Conservation (phyloP, 1,140 invertebrate species). For the Neodiprion fabricii region DNA sequence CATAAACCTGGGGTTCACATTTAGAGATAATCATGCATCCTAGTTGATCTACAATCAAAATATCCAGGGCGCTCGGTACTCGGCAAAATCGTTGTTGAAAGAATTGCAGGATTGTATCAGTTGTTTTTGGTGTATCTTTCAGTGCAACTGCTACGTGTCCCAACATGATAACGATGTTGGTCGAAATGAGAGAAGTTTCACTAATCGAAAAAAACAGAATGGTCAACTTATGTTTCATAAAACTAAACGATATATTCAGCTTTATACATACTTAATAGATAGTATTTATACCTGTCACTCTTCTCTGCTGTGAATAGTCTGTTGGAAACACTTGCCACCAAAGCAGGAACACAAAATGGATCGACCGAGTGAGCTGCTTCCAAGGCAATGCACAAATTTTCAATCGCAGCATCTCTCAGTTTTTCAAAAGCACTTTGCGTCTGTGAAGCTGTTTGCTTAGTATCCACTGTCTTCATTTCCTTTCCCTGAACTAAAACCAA, state of each 20-base stretch:
- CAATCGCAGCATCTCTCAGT: constrained; percentile 90
- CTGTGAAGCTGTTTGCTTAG: constrained; percentile 48
- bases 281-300: constrained; percentile 69
- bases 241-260: neutral
- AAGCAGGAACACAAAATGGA: constrained; percentile 89
- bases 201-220: constrained; percentile 59
- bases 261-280: constrained; percentile 4
- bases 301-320: constrained; percentile 90
- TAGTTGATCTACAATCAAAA: constrained; percentile 94
- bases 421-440: constrained; percentile 81
- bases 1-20: constrained; percentile 84
- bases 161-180: constrained; percentile 96
- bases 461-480: constrained; percentile 50
- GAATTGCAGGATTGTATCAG: constrained; percentile 95
- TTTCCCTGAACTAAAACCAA: constrained; percentile 65
- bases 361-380: constrained; percentile 88
- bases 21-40: constrained; percentile 96
- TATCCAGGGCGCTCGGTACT: constrained; percentile 86
- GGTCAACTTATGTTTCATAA: constrained; percentile 1
- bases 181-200: constrained; percentile 88
- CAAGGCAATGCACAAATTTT: constrained; percentile 93
- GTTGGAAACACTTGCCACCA: constrained; percentile 94
- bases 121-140: constrained; percentile 90
- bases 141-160: constrained; percentile 96
- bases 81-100: constrained; percentile 96